Evolutionary conservation across 2,797 vertebrate genomes (phyloP).

Genomic region (Argyrosomus regius): DNA sequence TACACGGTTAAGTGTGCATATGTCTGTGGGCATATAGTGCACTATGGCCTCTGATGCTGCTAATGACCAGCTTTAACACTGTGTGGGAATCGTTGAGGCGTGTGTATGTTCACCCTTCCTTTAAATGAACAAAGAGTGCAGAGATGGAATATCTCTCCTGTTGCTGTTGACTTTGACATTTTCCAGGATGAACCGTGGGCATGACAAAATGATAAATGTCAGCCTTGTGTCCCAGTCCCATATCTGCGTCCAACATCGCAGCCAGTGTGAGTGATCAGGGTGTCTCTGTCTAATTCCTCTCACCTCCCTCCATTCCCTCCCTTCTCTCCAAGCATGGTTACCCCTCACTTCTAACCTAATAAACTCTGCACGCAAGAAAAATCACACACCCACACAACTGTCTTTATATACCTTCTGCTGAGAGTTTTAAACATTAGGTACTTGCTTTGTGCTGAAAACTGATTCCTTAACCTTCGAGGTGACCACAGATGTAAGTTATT

Average conservation of each 20-base stretch:
- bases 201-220: slow-evolving; percentile 62
- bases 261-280: slow-evolving; percentile 11
- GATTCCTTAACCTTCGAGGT: slow-evolving; percentile 16
- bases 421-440: not conserved
- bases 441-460: slow-evolving; percentile 17
- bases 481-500: slow-evolving; percentile 28
- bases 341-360: slow-evolving; percentile 2
- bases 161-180: slow-evolving; percentile 63
- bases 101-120: slow-evolving; percentile 16
- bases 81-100: slow-evolving; percentile 4
- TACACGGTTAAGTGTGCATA: not conserved
- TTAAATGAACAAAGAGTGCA: slow-evolving; percentile 23
- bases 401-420: not conserved
- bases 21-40: not conserved
- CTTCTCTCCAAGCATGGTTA: slow-evolving; percentile 13
- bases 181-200: slow-evolving; percentile 53
- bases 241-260: slow-evolving; percentile 35
- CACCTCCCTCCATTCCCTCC: not conserved
- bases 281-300: slow-evolving; percentile 13
- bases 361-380: slow-evolving; percentile 10
- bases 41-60: slow-evolving; percentile 1
- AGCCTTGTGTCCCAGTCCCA: slow-evolving; percentile 20
- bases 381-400: not conserved
- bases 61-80: slow-evolving; percentile 25
- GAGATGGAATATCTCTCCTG: slow-evolving; percentile 31